Base-by-base conservation (phyloP, 2,888 invertebrate species). In the Dendrolimus houi region DNA sequence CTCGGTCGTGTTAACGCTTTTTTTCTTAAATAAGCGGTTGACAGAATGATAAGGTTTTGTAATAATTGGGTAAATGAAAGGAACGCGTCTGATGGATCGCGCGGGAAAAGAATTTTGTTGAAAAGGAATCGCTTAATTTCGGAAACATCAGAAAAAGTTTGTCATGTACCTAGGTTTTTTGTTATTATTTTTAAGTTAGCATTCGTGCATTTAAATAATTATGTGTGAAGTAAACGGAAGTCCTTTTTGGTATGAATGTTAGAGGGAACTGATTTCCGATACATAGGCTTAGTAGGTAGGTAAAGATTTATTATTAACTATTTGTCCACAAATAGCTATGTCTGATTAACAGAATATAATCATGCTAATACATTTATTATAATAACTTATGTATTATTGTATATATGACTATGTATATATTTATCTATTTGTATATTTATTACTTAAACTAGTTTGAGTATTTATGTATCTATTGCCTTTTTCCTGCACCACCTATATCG, bases 41-140 rank as follows among this genome's bases (percentile, higher is more conserved):
- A 86, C 89, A 86, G 80, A 68, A 81, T 87, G 89, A 89, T 84
- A 83, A 70, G 76, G 73, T 65, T 61, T 56, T 69, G 66, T 73
- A 72, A 69, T 87, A 89, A 89, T 89, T 89, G 89, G 72, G 77
- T 78, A 81, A 89, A 89, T 72, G 89, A 88, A 82, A 84, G 86
- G 80, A 83, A 76, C 67, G 68, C 63, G 64, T 54, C 70, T 83
- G 83, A 86, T 79, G 72, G 79, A 87, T 87, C 69, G 69, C 69
- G 70, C 74, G 77, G 71, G 78, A 79, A 79, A 73, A 59, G 56
- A 60, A 60, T 72, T 72, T 47, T 47, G 47, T 65, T 67, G 79
- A 85, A 85, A 84, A 83, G 77, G 73, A 75, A 72, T 69, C 66
- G 77, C 47, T 47, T 47, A 47, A 47, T 47, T 47, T 47, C 12